phyloP scores from a whole-genome alignment of 2,888 invertebrate genomes.

The Blastobasis adustella region DNA sequence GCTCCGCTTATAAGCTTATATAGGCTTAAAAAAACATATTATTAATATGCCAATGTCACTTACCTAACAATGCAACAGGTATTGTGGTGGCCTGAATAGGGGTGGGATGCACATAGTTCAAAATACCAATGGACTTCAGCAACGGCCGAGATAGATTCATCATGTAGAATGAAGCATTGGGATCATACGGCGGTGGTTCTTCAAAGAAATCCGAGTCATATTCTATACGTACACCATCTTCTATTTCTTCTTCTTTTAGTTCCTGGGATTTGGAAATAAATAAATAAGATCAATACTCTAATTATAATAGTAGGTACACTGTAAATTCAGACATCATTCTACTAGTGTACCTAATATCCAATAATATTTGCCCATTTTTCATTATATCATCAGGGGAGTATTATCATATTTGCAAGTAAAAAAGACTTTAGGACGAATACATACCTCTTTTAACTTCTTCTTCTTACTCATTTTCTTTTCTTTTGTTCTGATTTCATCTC shows the following conservation, averaged over 20 bases:
- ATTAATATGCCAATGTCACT: too few relatives aligned
- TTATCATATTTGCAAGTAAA: background rate
- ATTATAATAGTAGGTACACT: background rate
- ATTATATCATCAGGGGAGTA: background rate
- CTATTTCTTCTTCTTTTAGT: slow-evolving; percentile 63
- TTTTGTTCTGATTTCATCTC: slow-evolving; percentile 80
- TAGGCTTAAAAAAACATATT: too few relatives aligned
- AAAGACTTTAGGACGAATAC: background rate
- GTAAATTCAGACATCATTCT: background rate
- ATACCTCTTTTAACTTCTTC: slow-evolving; percentile 57
- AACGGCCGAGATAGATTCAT: slow-evolving; percentile 97
- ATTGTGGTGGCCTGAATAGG: slow-evolving; percentile 97
- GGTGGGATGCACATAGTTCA: slow-evolving; percentile 95
- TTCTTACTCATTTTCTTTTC: slow-evolving; percentile 75
- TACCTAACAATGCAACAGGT: slow-evolving; percentile 89
- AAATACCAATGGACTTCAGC: slow-evolving; percentile 89
- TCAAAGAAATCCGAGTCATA: slow-evolving; percentile 73
- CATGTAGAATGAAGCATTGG: slow-evolving; percentile 87
- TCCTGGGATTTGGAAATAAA: slow-evolving; percentile 30
- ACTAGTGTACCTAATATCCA: background rate
- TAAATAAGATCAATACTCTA: background rate
- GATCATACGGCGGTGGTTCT: slow-evolving; percentile 79
- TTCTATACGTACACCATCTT: slow-evolving; percentile 49
- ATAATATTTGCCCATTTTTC: background rate
- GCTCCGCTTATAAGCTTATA: too few relatives aligned